A percentile compares a stretch with the other conserved stretches of the same genome.
Evolutionary conservation across 2,797 vertebrate species (phyloP).

Genomic region (Poeciliopsis infans): DNA sequence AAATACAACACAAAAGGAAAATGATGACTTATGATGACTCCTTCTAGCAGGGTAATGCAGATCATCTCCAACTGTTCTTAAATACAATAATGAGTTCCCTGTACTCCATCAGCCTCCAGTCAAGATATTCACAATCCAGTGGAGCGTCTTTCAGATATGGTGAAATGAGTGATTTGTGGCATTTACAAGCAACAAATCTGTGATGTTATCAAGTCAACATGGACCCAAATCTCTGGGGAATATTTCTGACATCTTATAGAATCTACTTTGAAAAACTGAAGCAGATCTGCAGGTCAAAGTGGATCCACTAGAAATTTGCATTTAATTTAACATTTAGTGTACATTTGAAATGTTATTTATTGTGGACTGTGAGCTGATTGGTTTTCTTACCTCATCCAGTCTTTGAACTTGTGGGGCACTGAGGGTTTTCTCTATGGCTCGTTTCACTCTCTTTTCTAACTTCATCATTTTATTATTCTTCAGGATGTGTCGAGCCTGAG

Average conservation of each 20-base stretch:
- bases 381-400: slow-evolving; percentile 73
- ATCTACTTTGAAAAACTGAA: not conserved
- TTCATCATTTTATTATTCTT: slow-evolving; percentile 66
- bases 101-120: not conserved
- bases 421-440: slow-evolving; percentile 82
- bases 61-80: not conserved
- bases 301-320: not conserved
- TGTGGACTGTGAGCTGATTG: not conserved
- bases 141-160: not conserved
- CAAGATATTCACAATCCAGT: not conserved
- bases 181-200: not conserved
- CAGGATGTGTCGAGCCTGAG: slow-evolving; percentile 74
- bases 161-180: not conserved
- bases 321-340: too few relatives aligned
- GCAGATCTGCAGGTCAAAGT: not conserved
- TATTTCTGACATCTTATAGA: too few relatives aligned
- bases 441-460: slow-evolving; percentile 71
- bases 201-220: not conserved
- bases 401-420: slow-evolving; percentile 75
- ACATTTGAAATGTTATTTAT: not conserved
- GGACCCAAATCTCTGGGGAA: not conserved
- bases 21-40: not conserved
- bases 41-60: not conserved
- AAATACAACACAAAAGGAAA: too few relatives aligned
- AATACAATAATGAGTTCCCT: not conserved